phyloP scores from a whole-genome alignment of 1,140 invertebrate genomes.

The Cyrtorhinus lividipennis region DNA sequence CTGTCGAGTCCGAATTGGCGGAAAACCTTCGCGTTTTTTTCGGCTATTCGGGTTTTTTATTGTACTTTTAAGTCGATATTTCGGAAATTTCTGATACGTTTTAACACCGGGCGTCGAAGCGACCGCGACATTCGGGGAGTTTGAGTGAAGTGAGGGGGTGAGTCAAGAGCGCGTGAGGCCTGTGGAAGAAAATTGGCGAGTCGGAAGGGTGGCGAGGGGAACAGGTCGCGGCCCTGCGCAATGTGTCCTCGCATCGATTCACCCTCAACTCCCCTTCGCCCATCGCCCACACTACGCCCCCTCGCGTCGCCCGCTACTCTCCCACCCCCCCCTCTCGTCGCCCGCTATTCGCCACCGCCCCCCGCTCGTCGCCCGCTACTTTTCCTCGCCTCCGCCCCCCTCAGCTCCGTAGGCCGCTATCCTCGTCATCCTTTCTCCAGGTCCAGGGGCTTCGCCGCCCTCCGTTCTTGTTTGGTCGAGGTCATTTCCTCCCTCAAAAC shows the following conservation, averaged over 20 bases:
- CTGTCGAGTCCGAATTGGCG: background rate
- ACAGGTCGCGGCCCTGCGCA: background rate
- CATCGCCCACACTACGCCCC: slow-evolving; percentile 11
- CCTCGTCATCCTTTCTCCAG: background rate
- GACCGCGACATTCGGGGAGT: too few species aligned
- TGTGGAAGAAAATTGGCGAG: background rate
- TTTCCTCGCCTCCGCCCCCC: too few species aligned
- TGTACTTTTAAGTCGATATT: background rate
- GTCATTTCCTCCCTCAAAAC: too few species aligned
- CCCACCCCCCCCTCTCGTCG: background rate
- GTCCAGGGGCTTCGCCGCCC: background rate
- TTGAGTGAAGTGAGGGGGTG: background rate
- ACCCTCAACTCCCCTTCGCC: slow-evolving; percentile 16
- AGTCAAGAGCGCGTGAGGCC: background rate
- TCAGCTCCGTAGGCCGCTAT: too few species aligned
- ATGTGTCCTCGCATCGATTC: background rate
- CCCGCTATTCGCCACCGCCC: too few species aligned
- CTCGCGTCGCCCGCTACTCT: background rate
- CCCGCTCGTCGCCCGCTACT: too few species aligned
- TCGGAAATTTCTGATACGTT: too few species aligned
- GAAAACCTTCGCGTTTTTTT: background rate
- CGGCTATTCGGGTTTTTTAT: background rate
- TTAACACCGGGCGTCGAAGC: too few species aligned
- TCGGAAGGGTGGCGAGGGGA: background rate
- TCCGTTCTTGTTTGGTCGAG: too few species aligned